A percentile compares a stretch with the other conserved stretches of the same genome.
phyloP scores from a whole-genome alignment of 2,797 vertebrate species.

The Australoheros facetus region DNA sequence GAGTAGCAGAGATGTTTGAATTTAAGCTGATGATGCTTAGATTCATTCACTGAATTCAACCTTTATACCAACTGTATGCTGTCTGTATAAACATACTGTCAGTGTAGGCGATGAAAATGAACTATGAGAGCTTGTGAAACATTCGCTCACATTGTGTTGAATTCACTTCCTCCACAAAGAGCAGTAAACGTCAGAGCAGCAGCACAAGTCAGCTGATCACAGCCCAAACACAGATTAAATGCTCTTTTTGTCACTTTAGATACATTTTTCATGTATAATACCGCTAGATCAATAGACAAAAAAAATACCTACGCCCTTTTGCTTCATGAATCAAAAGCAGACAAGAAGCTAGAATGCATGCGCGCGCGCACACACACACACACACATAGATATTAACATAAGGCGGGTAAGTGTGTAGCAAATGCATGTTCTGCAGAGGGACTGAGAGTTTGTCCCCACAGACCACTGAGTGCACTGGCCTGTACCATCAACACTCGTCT shows the following conservation, averaged over 20 bases:
- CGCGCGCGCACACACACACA: neutral
- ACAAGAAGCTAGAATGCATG: neutral
- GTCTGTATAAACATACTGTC: too few relatives aligned
- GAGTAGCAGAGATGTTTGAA: too few relatives aligned
- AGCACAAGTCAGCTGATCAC: too few relatives aligned
- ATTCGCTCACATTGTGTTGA: too few relatives aligned
- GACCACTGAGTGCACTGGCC: slow-evolving; percentile 17
- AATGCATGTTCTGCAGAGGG: slow-evolving; percentile 16
- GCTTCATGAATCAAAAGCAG: neutral
- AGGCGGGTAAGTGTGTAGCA: neutral
- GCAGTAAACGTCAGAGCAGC: too few relatives aligned
- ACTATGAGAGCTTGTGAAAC: too few relatives aligned
- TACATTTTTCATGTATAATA: neutral
- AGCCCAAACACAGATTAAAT: neutral
- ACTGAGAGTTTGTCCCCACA: slow-evolving; percentile 25
- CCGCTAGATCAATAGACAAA: neutral
- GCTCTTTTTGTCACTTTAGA: neutral
- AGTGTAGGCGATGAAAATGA: too few relatives aligned
- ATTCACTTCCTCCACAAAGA: too few relatives aligned
- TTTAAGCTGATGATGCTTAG: too few relatives aligned
- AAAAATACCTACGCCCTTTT: neutral
- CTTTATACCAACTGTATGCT: too few relatives aligned
- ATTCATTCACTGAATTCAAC: too few relatives aligned
- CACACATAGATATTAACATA: neutral
- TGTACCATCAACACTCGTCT: slow-evolving; percentile 36